A percentile compares a stretch with the other conserved stretches of the same genome.
phyloP scores from a whole-genome alignment of 2,888 invertebrate genomes.

The Mesorhabditis belari region DNA sequence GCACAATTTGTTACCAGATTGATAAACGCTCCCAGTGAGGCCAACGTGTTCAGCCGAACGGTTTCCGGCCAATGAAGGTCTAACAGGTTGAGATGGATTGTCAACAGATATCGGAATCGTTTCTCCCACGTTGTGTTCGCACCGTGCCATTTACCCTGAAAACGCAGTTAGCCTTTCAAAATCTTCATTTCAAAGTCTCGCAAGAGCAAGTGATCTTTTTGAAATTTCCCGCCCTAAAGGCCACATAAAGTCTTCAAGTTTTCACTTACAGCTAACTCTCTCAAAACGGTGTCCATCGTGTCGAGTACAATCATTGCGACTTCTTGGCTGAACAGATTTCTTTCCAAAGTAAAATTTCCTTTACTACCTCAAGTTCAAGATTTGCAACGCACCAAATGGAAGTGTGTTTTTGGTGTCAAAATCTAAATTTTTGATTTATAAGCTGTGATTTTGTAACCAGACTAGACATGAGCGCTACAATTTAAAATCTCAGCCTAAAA shows the following conservation, averaged over 20 bases:
- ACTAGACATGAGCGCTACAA: too few species aligned
- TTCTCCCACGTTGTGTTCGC: constrained; percentile 47
- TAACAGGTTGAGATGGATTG: constrained; percentile 77
- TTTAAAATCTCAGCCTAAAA: too few species aligned
- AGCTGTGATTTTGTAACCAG: neutral
- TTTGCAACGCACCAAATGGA: too few species aligned
- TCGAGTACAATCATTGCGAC: constrained; percentile 80
- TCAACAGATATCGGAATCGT: constrained; percentile 74
- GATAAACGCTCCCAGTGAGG: constrained; percentile 80
- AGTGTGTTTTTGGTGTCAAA: too few species aligned
- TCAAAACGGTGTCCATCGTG: constrained; percentile 58
- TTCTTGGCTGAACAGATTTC: constrained; percentile 61
- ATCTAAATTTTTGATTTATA: neutral
- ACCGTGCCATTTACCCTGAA: constrained; percentile 11
- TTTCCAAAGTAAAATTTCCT: too few species aligned
- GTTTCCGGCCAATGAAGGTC: constrained; percentile 83
- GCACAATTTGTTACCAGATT: constrained; percentile 62
- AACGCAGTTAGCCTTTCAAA: too few species aligned
- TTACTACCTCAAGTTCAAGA: too few species aligned
- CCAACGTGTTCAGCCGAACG: constrained; percentile 82
- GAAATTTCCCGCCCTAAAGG: too few species aligned
- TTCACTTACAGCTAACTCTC: constrained; percentile 29
- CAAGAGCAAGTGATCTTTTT: too few species aligned
- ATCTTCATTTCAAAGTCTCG: too few species aligned
- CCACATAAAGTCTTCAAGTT: too few species aligned